Base-by-base conservation (phyloP, 2,888 invertebrate species). In the Limnephilus lunatus region DNA sequence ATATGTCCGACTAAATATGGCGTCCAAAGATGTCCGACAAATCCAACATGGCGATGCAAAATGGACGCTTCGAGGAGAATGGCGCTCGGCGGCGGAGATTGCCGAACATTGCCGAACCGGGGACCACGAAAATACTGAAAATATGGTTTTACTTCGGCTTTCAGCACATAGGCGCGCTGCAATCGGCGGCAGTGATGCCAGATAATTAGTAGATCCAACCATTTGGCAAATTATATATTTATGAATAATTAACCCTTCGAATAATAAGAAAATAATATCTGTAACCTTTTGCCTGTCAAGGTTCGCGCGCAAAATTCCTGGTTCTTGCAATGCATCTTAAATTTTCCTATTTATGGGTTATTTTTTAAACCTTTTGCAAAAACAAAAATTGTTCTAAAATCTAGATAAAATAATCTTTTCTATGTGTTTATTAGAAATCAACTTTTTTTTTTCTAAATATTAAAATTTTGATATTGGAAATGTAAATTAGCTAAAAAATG, bases 1-100 rank as follows among this genome's bases (percentile, higher is more conserved):
- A 97, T 97, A 97, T 97, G 97, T 97, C 97, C 96, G 97, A 96
- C 96, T 97, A 97, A 97, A 97, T 97, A 97, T 97, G 97, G 97
- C 97, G 97, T 96, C 96, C 96, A 96, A 97, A 97, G 96, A 97
- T 97, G 97, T 97, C 96, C 96, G 96, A 96, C 96, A 96, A 96
- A 96, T 96, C 96, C 96, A 96, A 96, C 96, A 96, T 96, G 96
- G 96, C 96, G 96, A 95, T 95, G 95, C 96, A 96, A 96, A 96
- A 96, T 96, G 96, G 96, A 96, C 96, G 96, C 96, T 95, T 93
- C 94, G 92, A 90, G 94, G 89, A 90, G 94, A 92, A 94, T 94
- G 95, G 94, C 94, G 94, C 94, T 95, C 68, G 53, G 95, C 95
- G 95, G 94, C 94, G 87, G 91, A 94, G 93, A 94, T 93, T 68